A percentile compares a stretch with the other conserved stretches of the same genome.
phyloP scores from a whole-genome alignment of 2,888 invertebrate genomes.

The Stenichneumon culpator region DNA sequence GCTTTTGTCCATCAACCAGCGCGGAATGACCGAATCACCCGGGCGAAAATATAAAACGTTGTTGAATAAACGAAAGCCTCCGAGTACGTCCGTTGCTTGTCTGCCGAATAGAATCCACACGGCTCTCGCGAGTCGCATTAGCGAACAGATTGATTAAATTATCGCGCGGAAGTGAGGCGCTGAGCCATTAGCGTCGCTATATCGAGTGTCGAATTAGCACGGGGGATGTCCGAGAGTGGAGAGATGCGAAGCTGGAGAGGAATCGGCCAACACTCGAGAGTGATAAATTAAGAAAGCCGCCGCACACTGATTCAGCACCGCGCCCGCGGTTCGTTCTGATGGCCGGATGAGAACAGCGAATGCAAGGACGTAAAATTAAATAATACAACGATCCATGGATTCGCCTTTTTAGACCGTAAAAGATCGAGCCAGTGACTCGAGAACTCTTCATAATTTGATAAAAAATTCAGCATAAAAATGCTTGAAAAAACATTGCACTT shows the following conservation, averaged over 20 bases:
- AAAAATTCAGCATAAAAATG: too few relatives aligned
- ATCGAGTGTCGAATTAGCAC: slow-evolving; percentile 67
- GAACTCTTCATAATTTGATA: too few relatives aligned
- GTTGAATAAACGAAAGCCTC: slow-evolving; percentile 51
- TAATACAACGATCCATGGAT: not conserved
- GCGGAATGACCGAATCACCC: slow-evolving; percentile 45
- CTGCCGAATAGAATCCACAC: slow-evolving; percentile 36
- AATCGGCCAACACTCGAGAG: slow-evolving; percentile 59
- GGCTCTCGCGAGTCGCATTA: slow-evolving; percentile 59
- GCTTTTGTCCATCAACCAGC: slow-evolving; percentile 21
- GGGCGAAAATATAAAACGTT: slow-evolving; percentile 44
- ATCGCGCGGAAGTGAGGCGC: slow-evolving; percentile 63
- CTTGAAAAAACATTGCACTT: too few relatives aligned
- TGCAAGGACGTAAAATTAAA: not conserved
- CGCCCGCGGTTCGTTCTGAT: slow-evolving; percentile 23
- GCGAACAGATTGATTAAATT: slow-evolving; percentile 68
- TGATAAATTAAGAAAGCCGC: slow-evolving; percentile 64
- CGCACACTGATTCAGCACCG: slow-evolving; percentile 2
- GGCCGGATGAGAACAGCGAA: not conserved
- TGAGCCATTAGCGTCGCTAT: slow-evolving; percentile 65
- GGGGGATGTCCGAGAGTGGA: slow-evolving; percentile 63
- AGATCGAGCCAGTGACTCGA: too few relatives aligned
- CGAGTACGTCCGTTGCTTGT: slow-evolving; percentile 24
- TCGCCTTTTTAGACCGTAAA: not conserved
- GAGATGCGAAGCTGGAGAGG: slow-evolving; percentile 20